Percentiles rank a stretch among this genome's conserved stretches.
Evolutionary conservation across 2,888 invertebrate species (phyloP).

Genomic region (Dioctria rufipes): DNA sequence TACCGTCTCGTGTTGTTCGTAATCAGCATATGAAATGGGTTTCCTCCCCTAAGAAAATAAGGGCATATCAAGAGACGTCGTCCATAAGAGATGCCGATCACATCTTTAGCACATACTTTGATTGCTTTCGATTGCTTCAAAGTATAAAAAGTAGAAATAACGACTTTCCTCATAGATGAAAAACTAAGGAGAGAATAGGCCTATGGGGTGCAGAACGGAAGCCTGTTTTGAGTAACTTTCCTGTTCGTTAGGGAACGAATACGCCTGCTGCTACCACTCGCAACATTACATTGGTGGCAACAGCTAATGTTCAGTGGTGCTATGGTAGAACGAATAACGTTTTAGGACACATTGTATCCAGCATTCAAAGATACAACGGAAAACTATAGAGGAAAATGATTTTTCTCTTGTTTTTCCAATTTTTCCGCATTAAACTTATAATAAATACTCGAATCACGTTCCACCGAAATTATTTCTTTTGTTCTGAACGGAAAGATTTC

Average conservation of each 20-base stretch:
- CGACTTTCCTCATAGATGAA: slow-evolving; percentile 38
- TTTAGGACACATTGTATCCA: background rate
- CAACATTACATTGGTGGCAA: slow-evolving; percentile 32
- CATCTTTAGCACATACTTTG: slow-evolving; percentile 54
- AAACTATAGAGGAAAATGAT: slow-evolving; percentile 46
- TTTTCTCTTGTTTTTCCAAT: slow-evolving; percentile 44
- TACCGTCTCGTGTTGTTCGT: slow-evolving; percentile 29
- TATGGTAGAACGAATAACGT: background rate
- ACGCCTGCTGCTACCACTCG: slow-evolving; percentile 23
- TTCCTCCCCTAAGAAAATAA: background rate
- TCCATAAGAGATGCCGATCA: slow-evolving; percentile 51
- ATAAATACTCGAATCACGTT: slow-evolving; percentile 59
- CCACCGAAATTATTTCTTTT: slow-evolving; percentile 56
- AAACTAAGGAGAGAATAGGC: background rate
- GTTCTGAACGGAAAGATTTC: slow-evolving; percentile 52
- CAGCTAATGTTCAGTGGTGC: background rate
- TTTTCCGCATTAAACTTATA: slow-evolving; percentile 57
- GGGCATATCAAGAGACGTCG: slow-evolving; percentile 35
- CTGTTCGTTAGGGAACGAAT: background rate
- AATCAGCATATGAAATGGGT: slow-evolving; percentile 50
- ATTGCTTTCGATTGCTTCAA: slow-evolving; percentile 51
- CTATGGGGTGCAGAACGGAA: slow-evolving; percentile 12
- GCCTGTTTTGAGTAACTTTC: background rate
- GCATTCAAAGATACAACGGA: slow-evolving; percentile 2
- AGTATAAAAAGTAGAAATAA: slow-evolving; percentile 51